Percentiles rank a stretch among this genome's conserved stretches.
phyloP scores from a whole-genome alignment of 2,888 invertebrate species.

The Cheilosia variabilis region DNA sequence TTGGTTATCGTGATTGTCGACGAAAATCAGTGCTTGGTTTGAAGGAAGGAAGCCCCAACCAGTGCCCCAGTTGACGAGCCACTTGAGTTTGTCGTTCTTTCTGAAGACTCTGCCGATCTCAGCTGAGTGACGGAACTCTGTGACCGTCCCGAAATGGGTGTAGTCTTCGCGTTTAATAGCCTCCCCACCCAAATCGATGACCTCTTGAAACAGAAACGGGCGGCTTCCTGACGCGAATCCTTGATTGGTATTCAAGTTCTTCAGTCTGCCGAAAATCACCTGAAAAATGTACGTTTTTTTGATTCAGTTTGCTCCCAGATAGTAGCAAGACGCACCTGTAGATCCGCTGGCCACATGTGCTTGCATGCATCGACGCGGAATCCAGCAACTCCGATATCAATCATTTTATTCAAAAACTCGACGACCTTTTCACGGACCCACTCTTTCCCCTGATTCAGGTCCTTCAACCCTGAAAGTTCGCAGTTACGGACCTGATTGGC shows the following conservation, averaged over 20 bases:
- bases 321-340: slow-evolving; percentile 81
- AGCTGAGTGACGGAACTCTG: slow-evolving; percentile 87
- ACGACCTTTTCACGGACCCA: slow-evolving; percentile 80
- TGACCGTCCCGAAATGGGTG: slow-evolving; percentile 86
- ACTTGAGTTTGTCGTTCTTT: slow-evolving; percentile 87
- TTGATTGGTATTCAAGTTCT: slow-evolving; percentile 86
- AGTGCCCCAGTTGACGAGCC: slow-evolving; percentile 87
- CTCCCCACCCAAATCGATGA: slow-evolving; percentile 88
- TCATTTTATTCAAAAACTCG: slow-evolving; percentile 80
- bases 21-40: slow-evolving; percentile 89
- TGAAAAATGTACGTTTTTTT: slow-evolving; percentile 83
- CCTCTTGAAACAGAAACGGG: slow-evolving; percentile 90
- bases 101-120: slow-evolving; percentile 85
- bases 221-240: slow-evolving; percentile 87
- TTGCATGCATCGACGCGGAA: slow-evolving; percentile 93
- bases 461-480: slow-evolving; percentile 89
- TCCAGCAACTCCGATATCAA: slow-evolving; percentile 91
- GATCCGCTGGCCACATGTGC: slow-evolving; percentile 92
- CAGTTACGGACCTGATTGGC: slow-evolving; percentile 88
- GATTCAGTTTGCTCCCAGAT: neutral
- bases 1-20: slow-evolving; percentile 97
- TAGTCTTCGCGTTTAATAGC: slow-evolving; percentile 85
- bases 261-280: slow-evolving; percentile 85
- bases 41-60: slow-evolving; percentile 88
- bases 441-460: slow-evolving; percentile 88